Conservation (phyloP, 92 coral and sea anemone genomes). For the Parazoanthus swiftii region DNA sequence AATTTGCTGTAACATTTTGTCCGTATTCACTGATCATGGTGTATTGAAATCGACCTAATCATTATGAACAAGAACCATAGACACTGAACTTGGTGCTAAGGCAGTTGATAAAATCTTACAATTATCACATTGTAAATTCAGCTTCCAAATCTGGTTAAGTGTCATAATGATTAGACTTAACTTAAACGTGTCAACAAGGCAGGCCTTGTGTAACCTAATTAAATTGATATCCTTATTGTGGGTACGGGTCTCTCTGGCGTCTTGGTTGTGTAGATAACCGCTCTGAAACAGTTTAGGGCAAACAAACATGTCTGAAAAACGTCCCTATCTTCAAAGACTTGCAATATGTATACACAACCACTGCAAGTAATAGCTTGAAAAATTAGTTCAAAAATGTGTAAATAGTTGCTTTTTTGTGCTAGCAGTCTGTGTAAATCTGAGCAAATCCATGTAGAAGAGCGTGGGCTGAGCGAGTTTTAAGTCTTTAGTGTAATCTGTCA, state of each 20-base stretch:
- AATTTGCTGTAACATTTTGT: background rate
- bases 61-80: background rate
- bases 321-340: background rate
- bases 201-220: constrained; percentile 22
- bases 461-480: background rate
- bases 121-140: constrained; percentile 32
- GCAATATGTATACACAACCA: background rate
- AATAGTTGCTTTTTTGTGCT: background rate
- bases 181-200: constrained; percentile 16
- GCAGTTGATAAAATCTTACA: constrained; percentile 28
- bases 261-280: background rate
- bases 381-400: background rate
- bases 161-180: constrained; percentile 32
- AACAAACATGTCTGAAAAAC: background rate
- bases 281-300: background rate
- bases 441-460: background rate
- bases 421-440: background rate
- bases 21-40: background rate
- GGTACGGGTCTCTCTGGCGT: background rate
- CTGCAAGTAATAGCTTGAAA: background rate
- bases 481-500: too few relatives aligned
- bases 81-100: background rate
- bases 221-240: background rate
- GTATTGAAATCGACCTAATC: background rate
- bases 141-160: constrained; percentile 1